A percentile compares a stretch with the other conserved stretches of the same genome.
These are phyloP conservation scores for Drosophila oshimai DNA, from an alignment of 1,140 invertebrate genomes.

Conservation along the genomic window DNA sequence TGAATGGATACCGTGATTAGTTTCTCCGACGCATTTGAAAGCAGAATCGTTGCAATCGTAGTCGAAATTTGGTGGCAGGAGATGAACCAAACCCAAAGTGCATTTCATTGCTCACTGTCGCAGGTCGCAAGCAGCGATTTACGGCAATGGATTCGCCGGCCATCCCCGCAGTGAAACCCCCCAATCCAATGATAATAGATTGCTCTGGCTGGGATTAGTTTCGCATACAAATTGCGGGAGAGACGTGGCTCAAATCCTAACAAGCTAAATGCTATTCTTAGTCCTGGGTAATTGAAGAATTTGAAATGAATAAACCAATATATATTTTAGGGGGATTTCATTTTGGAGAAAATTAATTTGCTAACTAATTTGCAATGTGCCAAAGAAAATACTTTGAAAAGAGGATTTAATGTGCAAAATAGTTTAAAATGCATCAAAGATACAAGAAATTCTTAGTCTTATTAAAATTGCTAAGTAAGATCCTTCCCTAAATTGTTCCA, in stretches of 20 bases:
- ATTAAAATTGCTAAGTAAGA: too few species aligned
- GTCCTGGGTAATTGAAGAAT: conserved; percentile 36
- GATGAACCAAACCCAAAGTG: conserved; percentile 68
- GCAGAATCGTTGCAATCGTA: conserved; percentile 19
- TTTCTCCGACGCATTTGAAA: conserved; percentile 32
- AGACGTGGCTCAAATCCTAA: conserved; percentile 36
- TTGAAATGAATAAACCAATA: conserved; percentile 31
- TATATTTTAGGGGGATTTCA: conserved; percentile 1
- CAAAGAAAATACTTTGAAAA: background rate
- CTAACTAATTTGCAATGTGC: background rate
- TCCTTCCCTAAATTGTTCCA: background rate
- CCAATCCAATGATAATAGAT: conserved; percentile 59
- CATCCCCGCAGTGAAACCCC: background rate
- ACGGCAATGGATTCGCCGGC: conserved; percentile 14
- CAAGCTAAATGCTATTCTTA: conserved; percentile 50
- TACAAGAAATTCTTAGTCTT: background rate
- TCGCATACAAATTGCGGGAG: conserved; percentile 61
- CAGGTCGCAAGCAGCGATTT: conserved; percentile 45
- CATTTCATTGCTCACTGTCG: conserved; percentile 78
- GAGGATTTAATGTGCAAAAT: background rate
- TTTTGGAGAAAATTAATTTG: background rate
- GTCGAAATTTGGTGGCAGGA: conserved; percentile 30
- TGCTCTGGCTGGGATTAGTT: conserved; percentile 56
- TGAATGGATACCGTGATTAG: conserved; percentile 63
- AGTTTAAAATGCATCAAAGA: background rate